These are phyloP conservation scores for Tokudaia tokunoshimensis DNA, from an alignment of 2,797 vertebrate species.

Conservation along the genomic window DNA sequence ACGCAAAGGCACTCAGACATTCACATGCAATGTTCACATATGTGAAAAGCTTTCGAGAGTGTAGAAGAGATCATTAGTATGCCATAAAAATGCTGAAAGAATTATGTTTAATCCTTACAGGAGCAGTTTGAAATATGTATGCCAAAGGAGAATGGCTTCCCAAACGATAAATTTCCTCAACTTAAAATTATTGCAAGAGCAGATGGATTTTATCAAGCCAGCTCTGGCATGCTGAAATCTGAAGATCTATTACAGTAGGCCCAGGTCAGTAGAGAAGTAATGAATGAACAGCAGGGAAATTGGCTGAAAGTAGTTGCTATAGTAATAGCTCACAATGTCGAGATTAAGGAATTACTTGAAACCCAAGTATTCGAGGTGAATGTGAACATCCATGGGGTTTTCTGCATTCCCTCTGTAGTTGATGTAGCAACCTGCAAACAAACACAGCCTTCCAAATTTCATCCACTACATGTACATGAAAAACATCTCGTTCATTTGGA, in stretches of 20 bases:
- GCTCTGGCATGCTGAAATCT: neutral
- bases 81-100: neutral
- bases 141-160: neutral
- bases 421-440: neutral
- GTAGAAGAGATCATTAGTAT: neutral
- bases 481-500: neutral
- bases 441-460: neutral
- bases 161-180: neutral
- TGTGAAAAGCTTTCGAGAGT: neutral
- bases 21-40: fast-evolving
- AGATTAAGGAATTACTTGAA: neutral
- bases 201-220: neutral
- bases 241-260: neutral
- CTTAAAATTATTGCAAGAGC: neutral
- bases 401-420: neutral
- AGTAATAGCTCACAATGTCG: constrained; percentile 57
- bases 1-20: fast-evolving
- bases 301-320: neutral
- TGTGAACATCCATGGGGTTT: neutral
- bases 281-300: neutral
- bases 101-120: neutral
- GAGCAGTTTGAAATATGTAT: neutral
- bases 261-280: neutral
- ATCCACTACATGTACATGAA: neutral
- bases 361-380: neutral